Evolutionary conservation across 1,140 invertebrate genomes (phyloP).

Genomic region (Drosophila lowei): DNA sequence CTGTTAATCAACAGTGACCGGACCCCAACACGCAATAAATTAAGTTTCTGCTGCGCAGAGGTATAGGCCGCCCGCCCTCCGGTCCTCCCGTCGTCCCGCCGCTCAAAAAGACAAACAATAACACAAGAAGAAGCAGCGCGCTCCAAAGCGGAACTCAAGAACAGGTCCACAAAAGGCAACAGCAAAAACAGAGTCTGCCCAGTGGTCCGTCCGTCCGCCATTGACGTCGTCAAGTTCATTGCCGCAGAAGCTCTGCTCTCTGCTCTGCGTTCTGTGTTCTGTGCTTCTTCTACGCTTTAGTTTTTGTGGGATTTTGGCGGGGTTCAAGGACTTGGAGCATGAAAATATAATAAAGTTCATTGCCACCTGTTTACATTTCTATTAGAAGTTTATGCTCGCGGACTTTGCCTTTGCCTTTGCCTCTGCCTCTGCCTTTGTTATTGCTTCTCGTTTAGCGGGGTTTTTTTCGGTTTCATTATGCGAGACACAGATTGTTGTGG

Average conservation of each 20-base stretch:
- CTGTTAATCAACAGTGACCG: conserved; percentile 5
- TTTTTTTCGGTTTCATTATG: conserved; percentile 9
- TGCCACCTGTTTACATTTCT: conserved; percentile 75
- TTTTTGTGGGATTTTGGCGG: conserved; percentile 44
- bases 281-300: conserved; percentile 21
- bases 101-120: conserved; percentile 2
- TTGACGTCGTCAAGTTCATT: conserved; percentile 70
- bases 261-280: no score
- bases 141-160: conserved; percentile 49
- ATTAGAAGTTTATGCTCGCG: conserved; percentile 54
- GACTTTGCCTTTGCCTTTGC: conserved; percentile 9
- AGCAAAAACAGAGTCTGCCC: conserved; percentile 33
- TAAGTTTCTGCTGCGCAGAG: conserved; percentile 51
- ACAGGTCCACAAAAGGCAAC: conserved; percentile 55
- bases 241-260: conserved; percentile 8
- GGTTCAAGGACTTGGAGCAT: conserved; percentile 74
- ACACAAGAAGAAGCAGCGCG: conserved; percentile 20
- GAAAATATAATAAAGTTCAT: conserved; percentile 77
- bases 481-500: conserved; percentile 18
- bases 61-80: conserved; percentile 22
- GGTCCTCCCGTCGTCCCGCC: no score
- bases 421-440: not conserved
- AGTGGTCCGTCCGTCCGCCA: conserved; percentile 30
- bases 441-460: conserved; percentile 1
- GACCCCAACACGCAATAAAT: conserved; percentile 63